A percentile compares a stretch with the other conserved stretches of the same genome.
These are phyloP conservation scores for Perithous albicinctus DNA, from an alignment of 2,888 invertebrate genomes.

Conservation along the genomic window DNA sequence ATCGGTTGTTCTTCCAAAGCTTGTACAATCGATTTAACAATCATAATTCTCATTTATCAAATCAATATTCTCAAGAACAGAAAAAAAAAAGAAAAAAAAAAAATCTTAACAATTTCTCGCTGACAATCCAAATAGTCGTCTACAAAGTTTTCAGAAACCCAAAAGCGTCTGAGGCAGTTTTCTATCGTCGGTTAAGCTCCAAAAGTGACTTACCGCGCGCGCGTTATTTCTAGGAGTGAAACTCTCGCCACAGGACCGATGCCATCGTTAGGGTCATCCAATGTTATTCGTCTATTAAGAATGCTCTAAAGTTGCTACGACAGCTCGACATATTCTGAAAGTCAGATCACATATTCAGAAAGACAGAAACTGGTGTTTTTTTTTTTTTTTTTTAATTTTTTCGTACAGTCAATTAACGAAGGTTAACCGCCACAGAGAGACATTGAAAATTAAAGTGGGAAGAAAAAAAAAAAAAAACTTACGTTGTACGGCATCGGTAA, in stretches of 20 bases:
- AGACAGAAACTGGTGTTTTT: too few species aligned
- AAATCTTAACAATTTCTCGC: too few species aligned
- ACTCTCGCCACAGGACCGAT: constrained; percentile 31
- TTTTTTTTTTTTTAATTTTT: too few species aligned
- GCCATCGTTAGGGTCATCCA: constrained; percentile 24
- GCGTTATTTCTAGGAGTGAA: constrained; percentile 30
- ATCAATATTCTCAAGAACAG: too few species aligned
- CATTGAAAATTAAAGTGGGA: too few species aligned
- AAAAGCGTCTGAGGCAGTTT: too few species aligned
- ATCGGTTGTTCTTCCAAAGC: background rate
- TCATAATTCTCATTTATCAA: background rate
- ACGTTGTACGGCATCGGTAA: constrained; percentile 38
- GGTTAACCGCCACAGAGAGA: background rate
- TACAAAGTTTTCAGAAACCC: too few species aligned
- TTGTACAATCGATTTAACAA: background rate
- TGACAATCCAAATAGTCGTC: background rate
- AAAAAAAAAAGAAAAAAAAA: background rate
- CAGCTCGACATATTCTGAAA: constrained; percentile 15
- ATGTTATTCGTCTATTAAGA: constrained; percentile 38
- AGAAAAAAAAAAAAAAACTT: constrained; percentile 16
- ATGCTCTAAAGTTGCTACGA: background rate
- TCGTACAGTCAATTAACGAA: background rate
- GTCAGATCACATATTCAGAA: background rate
- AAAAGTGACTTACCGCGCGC: constrained; percentile 37
- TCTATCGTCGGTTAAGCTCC: background rate